phyloP scores from a whole-genome alignment of 2,888 invertebrate species.

The Dynastes maya region DNA sequence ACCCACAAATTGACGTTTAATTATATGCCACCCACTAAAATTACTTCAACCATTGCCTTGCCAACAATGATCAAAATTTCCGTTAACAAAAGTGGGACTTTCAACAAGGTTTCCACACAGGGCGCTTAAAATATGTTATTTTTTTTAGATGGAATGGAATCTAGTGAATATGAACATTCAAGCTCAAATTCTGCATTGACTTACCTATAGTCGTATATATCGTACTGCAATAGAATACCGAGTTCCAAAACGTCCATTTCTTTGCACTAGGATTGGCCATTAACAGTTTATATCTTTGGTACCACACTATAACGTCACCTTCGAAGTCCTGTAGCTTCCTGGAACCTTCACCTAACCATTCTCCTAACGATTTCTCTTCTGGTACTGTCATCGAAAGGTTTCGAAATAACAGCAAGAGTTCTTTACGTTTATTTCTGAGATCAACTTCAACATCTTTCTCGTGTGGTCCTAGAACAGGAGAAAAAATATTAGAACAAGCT shows the following conservation, averaged over 20 bases:
- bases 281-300: slow-evolving; percentile 62
- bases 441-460: slow-evolving; percentile 64
- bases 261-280: slow-evolving; percentile 68
- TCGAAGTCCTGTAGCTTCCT: slow-evolving; percentile 74
- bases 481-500: background rate
- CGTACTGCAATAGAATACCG: slow-evolving; percentile 90
- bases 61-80: too few species aligned
- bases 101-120: too few species aligned
- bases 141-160: background rate
- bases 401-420: slow-evolving; percentile 62
- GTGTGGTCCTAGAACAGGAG: slow-evolving; percentile 56
- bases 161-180: background rate
- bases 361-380: slow-evolving; percentile 61
- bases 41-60: too few species aligned
- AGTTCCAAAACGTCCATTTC: slow-evolving; percentile 89
- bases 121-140: too few species aligned
- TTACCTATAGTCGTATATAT: slow-evolving; percentile 93
- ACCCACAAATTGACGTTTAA: too few species aligned
- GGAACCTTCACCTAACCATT: slow-evolving; percentile 73
- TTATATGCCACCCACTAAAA: too few species aligned
- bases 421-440: slow-evolving; percentile 61
- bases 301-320: slow-evolving; percentile 65
- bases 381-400: slow-evolving; percentile 63
- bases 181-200: slow-evolving; percentile 59
- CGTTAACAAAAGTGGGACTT: too few species aligned